Evolutionary conservation across 2,797 vertebrate genomes (phyloP).

Genomic region (Sus cebifrons): DNA sequence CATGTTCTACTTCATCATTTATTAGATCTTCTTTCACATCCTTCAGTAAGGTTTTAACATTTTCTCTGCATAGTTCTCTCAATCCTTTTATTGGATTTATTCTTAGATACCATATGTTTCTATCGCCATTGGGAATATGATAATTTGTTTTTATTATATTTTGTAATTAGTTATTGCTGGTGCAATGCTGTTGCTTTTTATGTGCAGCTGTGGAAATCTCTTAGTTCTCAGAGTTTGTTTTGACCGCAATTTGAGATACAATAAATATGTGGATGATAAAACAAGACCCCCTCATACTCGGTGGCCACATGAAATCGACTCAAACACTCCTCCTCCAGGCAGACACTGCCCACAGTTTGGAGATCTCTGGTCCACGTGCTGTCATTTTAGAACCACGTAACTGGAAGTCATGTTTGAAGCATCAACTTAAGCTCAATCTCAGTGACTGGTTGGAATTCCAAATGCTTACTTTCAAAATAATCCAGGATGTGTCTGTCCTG

Average conservation of each 20-base stretch:
- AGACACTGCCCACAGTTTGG: not conserved
- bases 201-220: not conserved
- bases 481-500: not conserved
- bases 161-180: conserved; percentile 10
- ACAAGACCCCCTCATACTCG: not conserved
- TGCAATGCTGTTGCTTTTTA: not conserved
- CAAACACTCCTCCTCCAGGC: not conserved
- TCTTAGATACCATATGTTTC: conserved; percentile 1
- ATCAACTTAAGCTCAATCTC: not conserved
- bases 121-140: not conserved
- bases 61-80: not conserved
- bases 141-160: conserved; percentile 42
- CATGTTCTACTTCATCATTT: not conserved
- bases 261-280: not conserved
- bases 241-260: conserved; percentile 8
- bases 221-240: conserved; percentile 17
- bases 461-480: not conserved
- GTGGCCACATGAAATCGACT: not conserved
- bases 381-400: not conserved
- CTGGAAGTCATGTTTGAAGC: not conserved
- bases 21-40: conserved; percentile 13
- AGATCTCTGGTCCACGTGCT: not conserved
- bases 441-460: not conserved
- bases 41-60: conserved; percentile 20
- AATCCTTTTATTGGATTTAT: conserved; percentile 21